Conservation (phyloP, 2,113 vertebrate species). For the Leptobrachium leishanense region DNA sequence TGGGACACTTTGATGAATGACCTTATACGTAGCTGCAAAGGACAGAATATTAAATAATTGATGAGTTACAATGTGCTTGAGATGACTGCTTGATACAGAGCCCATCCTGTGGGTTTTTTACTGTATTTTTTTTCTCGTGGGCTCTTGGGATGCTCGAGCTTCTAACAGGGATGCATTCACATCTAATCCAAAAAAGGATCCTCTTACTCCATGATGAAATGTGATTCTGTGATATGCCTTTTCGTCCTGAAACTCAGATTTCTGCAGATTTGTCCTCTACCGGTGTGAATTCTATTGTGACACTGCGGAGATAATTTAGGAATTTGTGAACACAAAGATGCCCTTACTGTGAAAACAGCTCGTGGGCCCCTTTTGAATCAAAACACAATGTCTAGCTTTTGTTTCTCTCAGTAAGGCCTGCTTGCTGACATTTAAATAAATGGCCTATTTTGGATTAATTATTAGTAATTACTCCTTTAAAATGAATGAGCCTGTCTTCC, state of each 20-base stretch:
- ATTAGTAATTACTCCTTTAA: constrained; percentile 41
- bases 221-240: constrained; percentile 46
- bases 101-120: constrained; percentile 31
- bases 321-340: constrained; percentile 43
- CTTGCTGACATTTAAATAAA: constrained; percentile 45
- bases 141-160: constrained; percentile 38
- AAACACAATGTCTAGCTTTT: constrained; percentile 35
- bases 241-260: constrained; percentile 41
- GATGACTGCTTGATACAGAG: constrained; percentile 43
- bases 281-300: constrained; percentile 42
- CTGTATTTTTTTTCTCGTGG: constrained; percentile 26
- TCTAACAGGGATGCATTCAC: constrained; percentile 13
- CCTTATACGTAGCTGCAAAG: constrained; percentile 45
- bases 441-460: constrained; percentile 38
- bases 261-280: constrained; percentile 38
- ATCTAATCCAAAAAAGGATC: constrained; percentile 40
- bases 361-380: constrained; percentile 37
- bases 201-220: constrained; percentile 39
- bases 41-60: constrained; percentile 50
- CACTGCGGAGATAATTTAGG: constrained; percentile 48
- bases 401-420: constrained; percentile 34
- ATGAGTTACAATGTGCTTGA: constrained; percentile 45
- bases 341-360: constrained; percentile 43
- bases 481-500: constrained; percentile 26
- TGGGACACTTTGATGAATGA: constrained; percentile 45